These are phyloP conservation scores for Balaeniceps rex DNA, from an alignment of 2,113 vertebrate species.

Conservation along the genomic window DNA sequence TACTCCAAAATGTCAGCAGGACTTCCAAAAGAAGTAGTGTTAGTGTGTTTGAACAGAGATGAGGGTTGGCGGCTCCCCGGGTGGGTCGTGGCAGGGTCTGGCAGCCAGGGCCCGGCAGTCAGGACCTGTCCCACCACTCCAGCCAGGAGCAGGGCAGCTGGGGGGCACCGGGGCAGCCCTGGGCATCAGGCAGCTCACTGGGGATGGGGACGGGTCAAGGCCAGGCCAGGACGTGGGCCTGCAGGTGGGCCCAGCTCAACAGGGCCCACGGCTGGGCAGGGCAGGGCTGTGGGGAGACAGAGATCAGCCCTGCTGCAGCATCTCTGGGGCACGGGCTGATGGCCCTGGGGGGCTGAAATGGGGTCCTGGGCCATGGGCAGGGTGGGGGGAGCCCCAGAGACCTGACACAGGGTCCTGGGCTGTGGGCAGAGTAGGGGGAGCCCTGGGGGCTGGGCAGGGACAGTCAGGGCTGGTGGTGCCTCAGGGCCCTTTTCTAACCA, in stretches of 20 bases:
- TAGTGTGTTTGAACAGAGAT: not conserved
- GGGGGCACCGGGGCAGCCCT: not conserved
- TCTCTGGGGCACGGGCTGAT: not conserved
- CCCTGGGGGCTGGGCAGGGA: not conserved
- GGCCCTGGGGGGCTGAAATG: not conserved
- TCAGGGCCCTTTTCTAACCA: not conserved
- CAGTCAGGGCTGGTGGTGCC: not conserved
- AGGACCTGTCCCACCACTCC: not conserved
- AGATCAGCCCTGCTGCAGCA: accelerated
- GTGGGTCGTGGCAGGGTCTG: not conserved
- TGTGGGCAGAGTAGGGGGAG: not conserved
- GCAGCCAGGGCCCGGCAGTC: not conserved
- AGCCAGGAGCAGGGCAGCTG: not conserved
- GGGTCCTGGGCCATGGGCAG: not conserved
- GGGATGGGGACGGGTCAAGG: not conserved
- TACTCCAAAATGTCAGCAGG: not conserved
- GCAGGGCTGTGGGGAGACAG: not conserved
- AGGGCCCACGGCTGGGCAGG: accelerated
- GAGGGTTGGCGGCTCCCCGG: accelerated
- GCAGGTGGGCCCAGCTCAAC: accelerated
- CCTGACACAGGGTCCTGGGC: too few relatives aligned
- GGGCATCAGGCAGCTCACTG: too few relatives aligned
- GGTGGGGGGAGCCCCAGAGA: too few relatives aligned
- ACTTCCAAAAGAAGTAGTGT: not conserved
- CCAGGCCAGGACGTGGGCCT: accelerated